Base-by-base conservation (phyloP, 2,113 vertebrate genomes). In the Xiphorhynchus elegans region DNA sequence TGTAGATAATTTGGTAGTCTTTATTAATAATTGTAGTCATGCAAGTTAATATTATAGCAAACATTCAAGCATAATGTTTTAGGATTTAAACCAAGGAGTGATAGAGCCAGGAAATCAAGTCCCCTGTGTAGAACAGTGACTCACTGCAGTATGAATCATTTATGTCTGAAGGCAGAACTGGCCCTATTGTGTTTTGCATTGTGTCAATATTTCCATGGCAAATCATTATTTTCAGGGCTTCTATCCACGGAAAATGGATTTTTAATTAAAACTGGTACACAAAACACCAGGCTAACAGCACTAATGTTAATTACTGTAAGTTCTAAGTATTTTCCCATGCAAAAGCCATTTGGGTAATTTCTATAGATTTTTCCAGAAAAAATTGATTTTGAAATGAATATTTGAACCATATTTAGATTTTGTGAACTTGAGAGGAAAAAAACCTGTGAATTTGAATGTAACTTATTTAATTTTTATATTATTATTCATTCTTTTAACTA, bases 141-240 rank as follows among this genome's bases (percentile, higher is more conserved):
- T 95, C 90, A 91, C 3, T 66, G 55, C 28, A 83, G 46, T 37
- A 88, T 94, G 85, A 94, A 94, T 96, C 90, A 95, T 55, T 92
- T 69, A 40, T 67, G 79, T 83, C 59, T 66, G 69, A 93, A 92
- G 62, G 88, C 70, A 95, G 67, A 94, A 53, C 10, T 33, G 25
- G 31, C 88, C 40, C 59, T 83, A 50, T 80, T 92, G 72, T 95
- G 25, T 83, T 79, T 69, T 74, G 50, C 29, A 24, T 68, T 76
- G 59, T 90, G 88, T 85, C 78, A 89, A 18, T 72, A 93, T 95
- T 97, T 93, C 90, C 92, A 83, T 58, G 53, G 58, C 25, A 93
- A 94, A 90, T 59, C 10, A 81, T 63, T 93, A 39, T 89, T 88
- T 93, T 90, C 25, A 67, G 59, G 55, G 47, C 29, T 77, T 74